These are phyloP conservation scores for Marmota monax DNA, from an alignment of 2,113 vertebrate genomes.

Conservation along the genomic window DNA sequence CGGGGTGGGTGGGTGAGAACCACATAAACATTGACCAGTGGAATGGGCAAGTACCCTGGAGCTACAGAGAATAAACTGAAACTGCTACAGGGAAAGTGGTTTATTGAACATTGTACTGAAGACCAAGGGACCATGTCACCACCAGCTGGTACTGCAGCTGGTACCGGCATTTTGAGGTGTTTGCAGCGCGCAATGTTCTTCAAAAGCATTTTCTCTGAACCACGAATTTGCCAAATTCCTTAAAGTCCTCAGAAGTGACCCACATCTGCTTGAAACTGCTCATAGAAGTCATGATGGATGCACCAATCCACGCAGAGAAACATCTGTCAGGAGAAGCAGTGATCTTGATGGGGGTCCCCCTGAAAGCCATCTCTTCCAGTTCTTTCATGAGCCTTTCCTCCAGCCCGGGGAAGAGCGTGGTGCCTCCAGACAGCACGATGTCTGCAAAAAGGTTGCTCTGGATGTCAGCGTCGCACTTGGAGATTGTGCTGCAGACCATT, in stretches of 20 bases:
- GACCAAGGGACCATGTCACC: not conserved
- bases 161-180: not conserved
- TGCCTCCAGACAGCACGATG: constrained; percentile 79
- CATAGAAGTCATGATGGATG: constrained; percentile 79
- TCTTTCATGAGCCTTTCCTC: constrained; percentile 81
- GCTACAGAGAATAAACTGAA: not conserved
- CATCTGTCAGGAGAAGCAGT: constrained; percentile 78
- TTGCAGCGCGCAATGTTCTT: not conserved
- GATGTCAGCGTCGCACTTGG: constrained; percentile 77
- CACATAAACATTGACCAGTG: not conserved
- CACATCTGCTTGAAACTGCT: constrained; percentile 83
- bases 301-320: constrained; percentile 80
- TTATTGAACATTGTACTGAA: constrained; percentile 2
- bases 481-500: constrained; percentile 77
- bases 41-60: not conserved
- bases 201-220: constrained; percentile 82
- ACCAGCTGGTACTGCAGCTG: not conserved
- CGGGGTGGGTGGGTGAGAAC: not conserved
- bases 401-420: constrained; percentile 80
- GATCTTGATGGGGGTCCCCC: constrained; percentile 78
- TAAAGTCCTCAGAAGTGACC: constrained; percentile 79
- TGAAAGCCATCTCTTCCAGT: constrained; percentile 60
- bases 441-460: constrained; percentile 74
- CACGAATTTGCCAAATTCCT: constrained; percentile 77
- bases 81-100: not conserved